phyloP scores from a whole-genome alignment of 1,140 invertebrate species.

The Hestina assimilis region DNA sequence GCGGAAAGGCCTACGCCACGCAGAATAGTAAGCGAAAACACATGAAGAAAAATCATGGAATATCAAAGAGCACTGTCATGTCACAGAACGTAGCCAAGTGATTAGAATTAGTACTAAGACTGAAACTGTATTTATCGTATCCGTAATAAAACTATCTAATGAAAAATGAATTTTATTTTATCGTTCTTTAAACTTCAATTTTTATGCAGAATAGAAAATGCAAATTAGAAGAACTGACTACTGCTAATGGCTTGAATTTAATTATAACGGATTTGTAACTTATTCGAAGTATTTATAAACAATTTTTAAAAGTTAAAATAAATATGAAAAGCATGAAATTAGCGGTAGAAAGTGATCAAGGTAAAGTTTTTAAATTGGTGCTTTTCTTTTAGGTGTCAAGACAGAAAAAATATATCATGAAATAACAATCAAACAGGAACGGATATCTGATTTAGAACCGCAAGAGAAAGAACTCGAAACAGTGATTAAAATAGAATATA shows the following conservation, averaged over 20 bases:
- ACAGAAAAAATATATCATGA: conserved; percentile 15
- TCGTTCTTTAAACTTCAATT: too few species aligned
- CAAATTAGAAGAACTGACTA: too few species aligned
- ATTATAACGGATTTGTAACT: too few species aligned
- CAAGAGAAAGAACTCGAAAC: conserved; percentile 1
- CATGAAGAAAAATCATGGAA: conserved; percentile 69
- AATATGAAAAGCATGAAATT: conserved; percentile 15
- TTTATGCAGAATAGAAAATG: too few species aligned
- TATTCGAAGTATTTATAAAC: too few species aligned
- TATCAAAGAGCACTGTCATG: conserved; percentile 41
- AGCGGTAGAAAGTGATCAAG: conserved; percentile 12
- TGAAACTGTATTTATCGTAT: neutral
- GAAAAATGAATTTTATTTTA: too few species aligned
- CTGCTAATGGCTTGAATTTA: too few species aligned
- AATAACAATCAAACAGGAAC: conserved; percentile 24
- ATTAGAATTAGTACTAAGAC: neutral
- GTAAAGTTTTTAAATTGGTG: conserved; percentile 22
- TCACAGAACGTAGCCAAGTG: conserved; percentile 17
- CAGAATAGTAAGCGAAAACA: conserved; percentile 65
- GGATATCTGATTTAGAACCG: conserved; percentile 13
- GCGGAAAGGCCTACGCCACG: conserved; percentile 65
- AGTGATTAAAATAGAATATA: conserved; percentile 5
- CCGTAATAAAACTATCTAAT: too few species aligned
- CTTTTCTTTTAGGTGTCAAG: conserved; percentile 28
- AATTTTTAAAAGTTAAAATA: neutral